A percentile compares a stretch with the other conserved stretches of the same genome.
Evolutionary conservation across 1,140 invertebrate species (phyloP).

Genomic region (Neodiprion fabricii): DNA sequence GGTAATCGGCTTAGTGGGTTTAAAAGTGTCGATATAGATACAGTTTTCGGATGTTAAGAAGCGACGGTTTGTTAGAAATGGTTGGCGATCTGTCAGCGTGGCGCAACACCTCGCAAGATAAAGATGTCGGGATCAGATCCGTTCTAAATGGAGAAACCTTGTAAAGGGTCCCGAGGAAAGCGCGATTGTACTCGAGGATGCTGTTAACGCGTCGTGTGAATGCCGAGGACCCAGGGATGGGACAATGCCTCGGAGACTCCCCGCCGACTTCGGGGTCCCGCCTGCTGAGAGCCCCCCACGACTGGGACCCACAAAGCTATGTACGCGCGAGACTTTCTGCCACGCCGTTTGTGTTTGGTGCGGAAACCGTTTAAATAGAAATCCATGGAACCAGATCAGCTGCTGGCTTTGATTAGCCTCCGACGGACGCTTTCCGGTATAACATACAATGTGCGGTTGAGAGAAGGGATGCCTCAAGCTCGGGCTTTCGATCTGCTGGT

Average conservation of each 20-base stretch:
- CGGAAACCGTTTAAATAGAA: not conserved
- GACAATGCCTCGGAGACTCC: slow-evolving; percentile 40
- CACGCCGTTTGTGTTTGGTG: no score
- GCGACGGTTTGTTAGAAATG: not conserved
- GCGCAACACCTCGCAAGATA: not conserved
- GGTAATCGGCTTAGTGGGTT: no score
- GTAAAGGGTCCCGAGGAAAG: slow-evolving; percentile 7
- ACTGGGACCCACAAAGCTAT: slow-evolving; percentile 23
- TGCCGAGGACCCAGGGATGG: slow-evolving; percentile 40
- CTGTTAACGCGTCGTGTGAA: slow-evolving; percentile 44
- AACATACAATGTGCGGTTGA: no score
- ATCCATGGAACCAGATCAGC: not conserved
- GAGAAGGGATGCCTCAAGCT: no score
- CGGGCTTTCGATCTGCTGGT: no score
- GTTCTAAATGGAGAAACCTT: not conserved
- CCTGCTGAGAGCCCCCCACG: slow-evolving; percentile 42
- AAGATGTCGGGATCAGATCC: not conserved
- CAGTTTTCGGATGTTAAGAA: no score
- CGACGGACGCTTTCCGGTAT: no score
- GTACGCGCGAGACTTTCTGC: no score
- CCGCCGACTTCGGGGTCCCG: slow-evolving; percentile 32
- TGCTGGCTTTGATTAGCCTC: not conserved
- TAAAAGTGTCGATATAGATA: no score
- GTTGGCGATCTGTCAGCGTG: slow-evolving; percentile 1
- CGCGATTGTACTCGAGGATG: slow-evolving; percentile 28